Evolutionary conservation across 2,888 invertebrate species (phyloP).

Genomic region (Sepioteuthis lessoniana): DNA sequence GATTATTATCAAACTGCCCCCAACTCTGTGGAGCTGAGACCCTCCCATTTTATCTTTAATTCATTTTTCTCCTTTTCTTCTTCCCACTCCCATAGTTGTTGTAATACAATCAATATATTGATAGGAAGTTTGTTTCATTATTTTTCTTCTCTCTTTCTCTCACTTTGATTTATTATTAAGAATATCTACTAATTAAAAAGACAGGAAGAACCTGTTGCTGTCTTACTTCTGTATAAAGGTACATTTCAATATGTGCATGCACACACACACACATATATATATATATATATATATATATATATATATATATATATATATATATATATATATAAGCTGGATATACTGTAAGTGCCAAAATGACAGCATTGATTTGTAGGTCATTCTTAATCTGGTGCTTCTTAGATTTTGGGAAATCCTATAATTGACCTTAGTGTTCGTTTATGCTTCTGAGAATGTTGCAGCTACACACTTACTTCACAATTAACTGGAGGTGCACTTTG

Average conservation of each 20-base stretch:
- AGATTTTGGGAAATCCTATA: too few species aligned
- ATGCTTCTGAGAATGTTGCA: too few species aligned
- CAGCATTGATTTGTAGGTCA: too few species aligned
- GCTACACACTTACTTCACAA: too few species aligned
- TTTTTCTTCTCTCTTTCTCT: background rate
- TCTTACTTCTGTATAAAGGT: background rate
- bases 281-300: background rate
- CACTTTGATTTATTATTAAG: background rate
- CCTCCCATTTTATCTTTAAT: background rate
- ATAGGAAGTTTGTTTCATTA: background rate
- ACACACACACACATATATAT: background rate
- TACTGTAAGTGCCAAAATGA: too few species aligned
- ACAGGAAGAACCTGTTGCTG: background rate
- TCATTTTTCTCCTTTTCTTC: background rate
- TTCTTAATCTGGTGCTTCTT: too few species aligned
- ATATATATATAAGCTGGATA: too few species aligned
- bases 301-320: too few species aligned
- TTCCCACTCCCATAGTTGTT: background rate
- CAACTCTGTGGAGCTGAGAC: background rate
- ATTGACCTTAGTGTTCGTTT: too few species aligned
- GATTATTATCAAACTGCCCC: constrained; percentile 2
- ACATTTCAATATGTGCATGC: background rate
- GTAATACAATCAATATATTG: constrained; percentile 21
- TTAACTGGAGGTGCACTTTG: too few species aligned
- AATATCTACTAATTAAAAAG: constrained; percentile 33